A percentile compares a stretch with the other conserved stretches of the same genome.
Conservation (phyloP, 53 echinoderm and acorn worm genomes). For the Stichopus horrens region DNA sequence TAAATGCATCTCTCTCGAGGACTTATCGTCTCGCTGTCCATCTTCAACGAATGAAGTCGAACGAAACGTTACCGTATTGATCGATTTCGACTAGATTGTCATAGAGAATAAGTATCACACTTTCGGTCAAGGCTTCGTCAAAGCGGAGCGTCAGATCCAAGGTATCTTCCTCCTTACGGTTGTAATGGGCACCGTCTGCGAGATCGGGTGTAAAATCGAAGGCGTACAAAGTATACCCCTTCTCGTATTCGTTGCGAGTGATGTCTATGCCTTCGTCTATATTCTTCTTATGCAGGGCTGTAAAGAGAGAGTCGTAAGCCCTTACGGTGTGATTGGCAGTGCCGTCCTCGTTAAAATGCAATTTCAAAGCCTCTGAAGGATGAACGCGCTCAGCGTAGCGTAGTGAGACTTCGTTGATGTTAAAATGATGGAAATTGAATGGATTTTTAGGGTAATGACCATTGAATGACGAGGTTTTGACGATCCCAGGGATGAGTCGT, state of each 20-base stretch:
- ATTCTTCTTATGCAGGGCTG: no score
- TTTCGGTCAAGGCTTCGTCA: background rate
- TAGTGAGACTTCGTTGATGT: background rate
- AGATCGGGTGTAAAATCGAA: slow-evolving; percentile 70
- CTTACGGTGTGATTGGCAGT: no score
- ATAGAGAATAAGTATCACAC: slow-evolving; percentile 34
- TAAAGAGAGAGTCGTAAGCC: no score
- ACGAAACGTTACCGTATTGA: slow-evolving; percentile 30
- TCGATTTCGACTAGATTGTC: slow-evolving; percentile 58
- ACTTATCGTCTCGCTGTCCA: background rate
- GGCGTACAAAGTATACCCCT: slow-evolving; percentile 54
- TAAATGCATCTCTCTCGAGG: no score
- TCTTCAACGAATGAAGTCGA: slow-evolving; percentile 38
- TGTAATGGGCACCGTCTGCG: slow-evolving; percentile 58
- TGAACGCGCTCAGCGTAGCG: background rate
- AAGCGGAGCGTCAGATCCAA: slow-evolving; percentile 44
- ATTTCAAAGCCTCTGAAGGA: slow-evolving; percentile 35
- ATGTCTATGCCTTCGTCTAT: no score
- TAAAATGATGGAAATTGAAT: slow-evolving; percentile 62
- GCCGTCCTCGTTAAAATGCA: no score
- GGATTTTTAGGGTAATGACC: slow-evolving; percentile 63
- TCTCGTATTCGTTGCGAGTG: no score
- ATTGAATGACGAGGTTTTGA: slow-evolving; percentile 51
- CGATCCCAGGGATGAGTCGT: slow-evolving; percentile 59
- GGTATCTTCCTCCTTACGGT: slow-evolving; percentile 47